These are phyloP conservation scores for Chroicocephalus ridibundus DNA, from an alignment of 2,113 vertebrate genomes.

Conservation along the genomic window DNA sequence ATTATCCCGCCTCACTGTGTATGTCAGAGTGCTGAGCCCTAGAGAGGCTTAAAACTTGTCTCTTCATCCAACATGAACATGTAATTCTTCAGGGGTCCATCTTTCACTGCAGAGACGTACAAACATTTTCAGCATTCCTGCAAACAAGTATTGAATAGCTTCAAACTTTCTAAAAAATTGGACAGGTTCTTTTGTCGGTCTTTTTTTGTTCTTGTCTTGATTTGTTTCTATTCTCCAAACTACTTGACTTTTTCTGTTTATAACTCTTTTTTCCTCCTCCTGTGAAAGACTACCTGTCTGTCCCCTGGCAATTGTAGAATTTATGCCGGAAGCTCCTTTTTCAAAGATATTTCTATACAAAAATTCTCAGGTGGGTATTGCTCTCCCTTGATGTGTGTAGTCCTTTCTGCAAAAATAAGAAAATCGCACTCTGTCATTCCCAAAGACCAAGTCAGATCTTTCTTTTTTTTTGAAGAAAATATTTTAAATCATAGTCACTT, in stretches of 20 bases:
- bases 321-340: constrained; percentile 31
- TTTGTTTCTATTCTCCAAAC: constrained; percentile 1
- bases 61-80: background rate
- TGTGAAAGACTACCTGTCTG: background rate
- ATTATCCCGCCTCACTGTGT: background rate
- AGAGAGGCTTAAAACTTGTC: background rate
- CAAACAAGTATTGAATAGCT: background rate
- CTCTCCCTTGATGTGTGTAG: constrained; percentile 17
- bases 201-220: background rate
- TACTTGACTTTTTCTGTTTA: background rate
- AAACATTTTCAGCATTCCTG: background rate
- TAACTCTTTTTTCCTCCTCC: background rate
- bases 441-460: background rate
- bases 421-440: background rate
- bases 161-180: background rate
- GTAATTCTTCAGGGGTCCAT: background rate
- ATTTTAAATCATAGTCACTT: constrained; percentile 15
- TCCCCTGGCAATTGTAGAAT: constrained; percentile 25
- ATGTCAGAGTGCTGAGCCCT: background rate
- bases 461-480: background rate
- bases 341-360: constrained; percentile 29
- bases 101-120: background rate
- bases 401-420: constrained; percentile 23
- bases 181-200: background rate
- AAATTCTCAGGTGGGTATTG: constrained; percentile 1